Percentiles rank a stretch among this genome's conserved stretches.
Evolutionary conservation across 2,888 invertebrate species (phyloP).

Genomic region (Tenodera sinensis): DNA sequence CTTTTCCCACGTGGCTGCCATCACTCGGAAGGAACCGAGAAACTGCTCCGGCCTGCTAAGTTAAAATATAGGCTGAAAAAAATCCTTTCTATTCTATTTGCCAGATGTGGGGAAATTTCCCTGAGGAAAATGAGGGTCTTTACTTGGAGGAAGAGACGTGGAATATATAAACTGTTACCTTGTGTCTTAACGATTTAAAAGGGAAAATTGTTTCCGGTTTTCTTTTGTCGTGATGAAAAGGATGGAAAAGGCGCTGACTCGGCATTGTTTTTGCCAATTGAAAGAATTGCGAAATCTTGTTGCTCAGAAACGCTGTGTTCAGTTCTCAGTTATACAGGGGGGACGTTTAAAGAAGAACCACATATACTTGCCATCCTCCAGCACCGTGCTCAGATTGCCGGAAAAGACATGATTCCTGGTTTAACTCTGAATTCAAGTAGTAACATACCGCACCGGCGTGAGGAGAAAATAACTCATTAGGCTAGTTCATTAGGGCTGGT

Average conservation of each 20-base stretch:
- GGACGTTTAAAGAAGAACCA: too few species aligned
- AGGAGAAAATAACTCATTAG: too few species aligned
- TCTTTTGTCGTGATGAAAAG: not conserved
- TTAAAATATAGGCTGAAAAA: not conserved
- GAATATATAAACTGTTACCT: not conserved
- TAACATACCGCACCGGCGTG: too few species aligned
- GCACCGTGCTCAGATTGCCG: too few species aligned
- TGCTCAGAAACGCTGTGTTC: too few species aligned
- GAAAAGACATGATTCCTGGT: too few species aligned
- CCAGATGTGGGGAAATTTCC: not conserved
- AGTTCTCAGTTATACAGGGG: too few species aligned
- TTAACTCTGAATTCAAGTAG: too few species aligned
- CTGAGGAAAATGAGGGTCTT: not conserved
- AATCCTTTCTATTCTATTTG: not conserved
- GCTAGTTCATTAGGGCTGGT: too few species aligned
- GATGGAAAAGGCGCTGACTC: not conserved
- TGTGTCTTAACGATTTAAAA: not conserved
- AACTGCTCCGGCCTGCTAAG: not conserved
- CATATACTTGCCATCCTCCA: too few species aligned
- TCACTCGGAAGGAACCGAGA: not conserved
- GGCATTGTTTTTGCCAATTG: too few species aligned
- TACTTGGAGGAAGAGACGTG: not conserved
- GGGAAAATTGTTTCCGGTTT: not conserved
- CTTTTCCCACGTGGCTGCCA: not conserved
- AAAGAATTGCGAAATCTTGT: too few species aligned